These are phyloP conservation scores for Lytechinus pictus DNA, from an alignment of 35 echinoderm and acorn worm species.

Conservation along the genomic window DNA sequence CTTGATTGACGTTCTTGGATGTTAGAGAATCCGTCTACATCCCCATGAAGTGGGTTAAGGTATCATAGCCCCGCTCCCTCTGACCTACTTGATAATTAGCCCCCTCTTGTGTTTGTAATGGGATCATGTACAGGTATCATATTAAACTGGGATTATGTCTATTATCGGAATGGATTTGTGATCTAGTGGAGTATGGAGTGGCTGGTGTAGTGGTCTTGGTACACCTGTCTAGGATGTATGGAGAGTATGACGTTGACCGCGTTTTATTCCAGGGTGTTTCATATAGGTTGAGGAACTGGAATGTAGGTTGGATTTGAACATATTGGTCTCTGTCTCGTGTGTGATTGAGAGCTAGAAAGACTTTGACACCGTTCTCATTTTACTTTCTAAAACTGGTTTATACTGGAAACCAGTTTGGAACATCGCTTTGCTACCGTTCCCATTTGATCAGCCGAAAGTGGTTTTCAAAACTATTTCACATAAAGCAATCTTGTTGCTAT, in stretches of 20 bases:
- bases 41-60: constrained; percentile 8
- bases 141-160: neutral
- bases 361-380: neutral
- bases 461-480: no score
- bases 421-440: no score
- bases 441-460: no score
- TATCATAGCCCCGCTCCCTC: neutral
- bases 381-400: no score
- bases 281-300: neutral
- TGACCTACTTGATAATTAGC: constrained; percentile 12
- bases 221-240: neutral
- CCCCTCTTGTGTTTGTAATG: constrained; percentile 10
- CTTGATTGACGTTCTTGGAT: neutral
- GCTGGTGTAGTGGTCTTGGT: neutral
- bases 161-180: neutral
- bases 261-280: neutral
- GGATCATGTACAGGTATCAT: neutral
- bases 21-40: neutral
- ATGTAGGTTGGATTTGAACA: neutral
- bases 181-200: neutral
- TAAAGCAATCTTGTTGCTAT: no score
- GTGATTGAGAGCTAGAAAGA: neutral
- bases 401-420: no score
- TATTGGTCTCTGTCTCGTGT: neutral
- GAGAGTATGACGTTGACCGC: neutral